These are phyloP conservation scores for Cheirogaleus medius DNA, from an alignment of 2,113 vertebrate genomes.

Conservation along the genomic window DNA sequence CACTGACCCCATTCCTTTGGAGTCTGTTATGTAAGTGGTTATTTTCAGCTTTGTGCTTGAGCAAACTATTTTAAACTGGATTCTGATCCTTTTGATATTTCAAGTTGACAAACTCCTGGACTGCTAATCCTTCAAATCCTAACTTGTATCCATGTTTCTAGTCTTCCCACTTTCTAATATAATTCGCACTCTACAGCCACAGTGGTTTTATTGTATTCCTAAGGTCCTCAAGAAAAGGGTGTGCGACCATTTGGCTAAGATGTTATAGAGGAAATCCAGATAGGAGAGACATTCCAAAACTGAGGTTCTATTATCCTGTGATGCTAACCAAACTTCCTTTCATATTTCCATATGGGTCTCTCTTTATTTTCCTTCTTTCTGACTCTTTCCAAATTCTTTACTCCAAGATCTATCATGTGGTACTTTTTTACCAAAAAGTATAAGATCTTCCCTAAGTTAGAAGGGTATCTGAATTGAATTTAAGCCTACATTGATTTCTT, in stretches of 20 bases:
- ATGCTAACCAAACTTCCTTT: neutral
- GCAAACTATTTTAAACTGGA: too few relatives aligned
- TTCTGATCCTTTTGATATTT: too few relatives aligned
- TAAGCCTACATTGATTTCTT: neutral
- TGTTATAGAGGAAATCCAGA: neutral
- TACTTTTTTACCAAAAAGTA: neutral
- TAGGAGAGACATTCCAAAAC: neutral
- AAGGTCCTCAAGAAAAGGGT: neutral
- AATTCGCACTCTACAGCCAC: neutral
- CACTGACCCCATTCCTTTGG: too few relatives aligned
- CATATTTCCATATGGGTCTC: neutral
- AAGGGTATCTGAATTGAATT: conserved; percentile 2
- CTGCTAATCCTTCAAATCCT: neutral
- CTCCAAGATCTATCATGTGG: neutral
- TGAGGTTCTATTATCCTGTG: neutral
- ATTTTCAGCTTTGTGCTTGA: too few relatives aligned
- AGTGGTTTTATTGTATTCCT: neutral
- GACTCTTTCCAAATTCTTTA: neutral
- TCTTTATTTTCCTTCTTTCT: neutral
- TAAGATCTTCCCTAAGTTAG: neutral
- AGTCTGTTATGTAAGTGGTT: too few relatives aligned
- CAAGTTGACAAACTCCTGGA: neutral
- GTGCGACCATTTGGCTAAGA: neutral
- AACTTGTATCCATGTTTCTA: neutral
- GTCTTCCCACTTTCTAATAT: neutral